Base-by-base conservation (phyloP, 1,140 invertebrate genomes). In the Drosophila melanica region DNA sequence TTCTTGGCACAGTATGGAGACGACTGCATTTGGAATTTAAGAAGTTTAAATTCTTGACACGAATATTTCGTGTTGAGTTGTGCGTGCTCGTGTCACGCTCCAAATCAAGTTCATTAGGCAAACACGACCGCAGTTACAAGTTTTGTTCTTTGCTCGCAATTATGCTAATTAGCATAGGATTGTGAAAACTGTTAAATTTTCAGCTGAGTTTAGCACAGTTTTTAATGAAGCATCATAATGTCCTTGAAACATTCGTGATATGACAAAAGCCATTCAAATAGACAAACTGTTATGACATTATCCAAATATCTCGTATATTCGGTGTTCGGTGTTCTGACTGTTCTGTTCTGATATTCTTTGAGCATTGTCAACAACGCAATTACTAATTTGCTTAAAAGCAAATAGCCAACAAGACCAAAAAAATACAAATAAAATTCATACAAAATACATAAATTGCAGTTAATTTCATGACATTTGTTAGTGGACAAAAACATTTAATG, bases 81-180 rank as follows among this genome's bases (percentile, higher is more conserved):
- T 51, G 48, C 8, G n/a, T 3, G 9, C 9, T 33, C 50, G 30
- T 53, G 50, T 45, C 41, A 57, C 54, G 54, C 39, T 14, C 5
- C 50, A 27, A 11, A n/a, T 53, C 5, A 27, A 16, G 10, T 53
- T 53, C 50, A 18, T 53, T 53, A 53, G 44, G 10, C 12, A 11
- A 33, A 41, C 39, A 20, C 30, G 35, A 35, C 12, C 20, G 12
- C 12, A 35, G 35, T 33, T 50, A 41, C 37, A 48, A 7, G 10
- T 44, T 60, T 59, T 16, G 3, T 44, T 57, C 30, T 50, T 48
- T n/a, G 42, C 10, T 39, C 16, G 20, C 62, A 75, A 81, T 82
- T 66, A 37, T 65, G 7, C 14, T 59, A 77, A 81, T 81, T 81
- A 82, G 68, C 79, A 64, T 50, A n/a, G 6, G 59, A 37, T 58